Conservation (phyloP, 2,888 invertebrate genomes). For the Caenorhabditis doughertyi region DNA sequence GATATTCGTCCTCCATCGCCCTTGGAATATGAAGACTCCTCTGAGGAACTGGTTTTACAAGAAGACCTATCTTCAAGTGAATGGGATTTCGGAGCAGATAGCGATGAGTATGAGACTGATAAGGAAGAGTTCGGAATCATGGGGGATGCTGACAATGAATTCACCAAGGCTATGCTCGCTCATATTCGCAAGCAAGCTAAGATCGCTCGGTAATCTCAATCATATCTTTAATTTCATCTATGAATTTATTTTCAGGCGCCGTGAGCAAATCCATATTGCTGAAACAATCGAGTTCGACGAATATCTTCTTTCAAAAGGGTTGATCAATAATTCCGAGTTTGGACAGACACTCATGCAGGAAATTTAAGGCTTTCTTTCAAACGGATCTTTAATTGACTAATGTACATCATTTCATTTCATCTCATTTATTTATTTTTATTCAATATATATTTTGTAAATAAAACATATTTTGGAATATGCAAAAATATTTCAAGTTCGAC, state of each 20-base stretch:
- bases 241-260: background rate
- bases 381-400: background rate
- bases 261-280: background rate
- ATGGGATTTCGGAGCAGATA: conserved; percentile 2
- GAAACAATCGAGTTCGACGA: background rate
- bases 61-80: background rate
- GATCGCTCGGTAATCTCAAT: background rate
- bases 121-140: background rate
- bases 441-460: background rate
- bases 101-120: background rate
- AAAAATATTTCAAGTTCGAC: background rate
- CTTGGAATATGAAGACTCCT: background rate
- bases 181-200: background rate
- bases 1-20: too few relatives aligned
- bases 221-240: background rate
- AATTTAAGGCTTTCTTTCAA: conserved; percentile 3
- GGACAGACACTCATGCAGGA: conserved; percentile 11
- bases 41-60: background rate
- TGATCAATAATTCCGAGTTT: conserved; percentile 6
- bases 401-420: background rate
- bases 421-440: background rate
- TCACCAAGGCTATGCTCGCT: background rate
- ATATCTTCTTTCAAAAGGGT: background rate
- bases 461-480: background rate
- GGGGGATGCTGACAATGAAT: background rate